Conservation (phyloP, 2,888 invertebrate species). For the Cremastinae sp. region DNA sequence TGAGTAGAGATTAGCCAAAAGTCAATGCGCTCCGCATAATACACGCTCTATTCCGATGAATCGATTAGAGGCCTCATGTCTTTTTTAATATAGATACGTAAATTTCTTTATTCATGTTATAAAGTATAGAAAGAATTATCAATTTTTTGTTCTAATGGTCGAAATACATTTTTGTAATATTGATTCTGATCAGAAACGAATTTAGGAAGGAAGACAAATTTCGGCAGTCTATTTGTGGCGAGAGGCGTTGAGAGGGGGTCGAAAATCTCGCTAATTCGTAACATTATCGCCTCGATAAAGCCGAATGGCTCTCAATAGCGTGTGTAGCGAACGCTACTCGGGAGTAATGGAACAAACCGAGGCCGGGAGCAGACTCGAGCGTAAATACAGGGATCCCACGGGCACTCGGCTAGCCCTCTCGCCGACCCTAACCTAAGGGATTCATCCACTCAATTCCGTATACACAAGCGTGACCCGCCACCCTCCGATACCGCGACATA, state of each 20-base stretch:
- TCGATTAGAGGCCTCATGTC: too few species aligned
- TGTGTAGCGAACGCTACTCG: constrained; percentile 53
- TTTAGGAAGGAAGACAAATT: too few species aligned
- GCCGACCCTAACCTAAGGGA: constrained; percentile 72
- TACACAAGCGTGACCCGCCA: constrained; percentile 55
- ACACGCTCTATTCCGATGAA: too few species aligned
- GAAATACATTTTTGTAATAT: too few species aligned
- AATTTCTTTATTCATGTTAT: too few species aligned
- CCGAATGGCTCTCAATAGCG: constrained; percentile 74
- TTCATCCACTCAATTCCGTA: constrained; percentile 71
- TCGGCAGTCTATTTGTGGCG: constrained; percentile 16
- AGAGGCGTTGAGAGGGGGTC: constrained; percentile 61
- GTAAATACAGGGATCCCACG: constrained; percentile 64
- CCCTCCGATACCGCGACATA: constrained; percentile 61
- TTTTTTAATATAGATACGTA: too few species aligned
- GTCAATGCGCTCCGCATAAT: too few species aligned
- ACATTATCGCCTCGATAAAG: constrained; percentile 78
- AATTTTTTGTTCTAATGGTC: too few species aligned
- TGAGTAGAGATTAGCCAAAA: too few species aligned
- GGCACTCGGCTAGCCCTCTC: constrained; percentile 38
- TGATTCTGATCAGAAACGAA: too few species aligned
- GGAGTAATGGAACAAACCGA: constrained; percentile 42
- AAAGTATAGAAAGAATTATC: too few species aligned
- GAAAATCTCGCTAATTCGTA: constrained; percentile 79
- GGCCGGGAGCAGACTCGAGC: background rate